Percentiles rank a stretch among this genome's conserved stretches.
phyloP scores from a whole-genome alignment of 64 coral and sea anemone species.

The Exaiptasia diaphana region DNA sequence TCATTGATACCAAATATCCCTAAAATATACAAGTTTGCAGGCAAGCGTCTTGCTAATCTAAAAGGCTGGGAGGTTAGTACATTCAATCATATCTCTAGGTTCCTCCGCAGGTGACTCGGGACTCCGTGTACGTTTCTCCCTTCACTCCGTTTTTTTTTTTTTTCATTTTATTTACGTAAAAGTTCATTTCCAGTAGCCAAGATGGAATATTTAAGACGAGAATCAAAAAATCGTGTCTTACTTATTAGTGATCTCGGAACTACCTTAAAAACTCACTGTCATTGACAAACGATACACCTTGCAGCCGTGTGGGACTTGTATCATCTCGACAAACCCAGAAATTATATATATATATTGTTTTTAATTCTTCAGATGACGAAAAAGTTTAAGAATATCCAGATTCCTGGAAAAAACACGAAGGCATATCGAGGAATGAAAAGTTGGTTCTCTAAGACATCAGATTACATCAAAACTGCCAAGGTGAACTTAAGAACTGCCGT shows the following conservation, averaged over 20 bases:
- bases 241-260: too few relatives aligned
- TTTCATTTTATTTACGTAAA: neutral
- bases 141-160: neutral
- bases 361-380: neutral
- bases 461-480: neutral
- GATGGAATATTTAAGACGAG: neutral
- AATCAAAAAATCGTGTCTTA: too few relatives aligned
- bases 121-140: neutral
- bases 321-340: neutral
- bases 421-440: conserved; percentile 1
- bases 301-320: too few relatives aligned
- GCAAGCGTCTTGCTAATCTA: neutral
- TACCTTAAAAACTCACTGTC: too few relatives aligned
- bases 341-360: neutral
- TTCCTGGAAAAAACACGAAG: neutral
- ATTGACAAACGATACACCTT: too few relatives aligned
- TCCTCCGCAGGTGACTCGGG: neutral
- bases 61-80: neutral
- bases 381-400: neutral
- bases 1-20: neutral
- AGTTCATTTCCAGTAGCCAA: neutral
- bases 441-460: neutral
- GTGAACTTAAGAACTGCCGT: neutral
- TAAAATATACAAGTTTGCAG: neutral
- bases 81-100: neutral